Evolutionary conservation across 2,113 vertebrate genomes (phyloP).

Genomic region (Cyprinodon variegatus): DNA sequence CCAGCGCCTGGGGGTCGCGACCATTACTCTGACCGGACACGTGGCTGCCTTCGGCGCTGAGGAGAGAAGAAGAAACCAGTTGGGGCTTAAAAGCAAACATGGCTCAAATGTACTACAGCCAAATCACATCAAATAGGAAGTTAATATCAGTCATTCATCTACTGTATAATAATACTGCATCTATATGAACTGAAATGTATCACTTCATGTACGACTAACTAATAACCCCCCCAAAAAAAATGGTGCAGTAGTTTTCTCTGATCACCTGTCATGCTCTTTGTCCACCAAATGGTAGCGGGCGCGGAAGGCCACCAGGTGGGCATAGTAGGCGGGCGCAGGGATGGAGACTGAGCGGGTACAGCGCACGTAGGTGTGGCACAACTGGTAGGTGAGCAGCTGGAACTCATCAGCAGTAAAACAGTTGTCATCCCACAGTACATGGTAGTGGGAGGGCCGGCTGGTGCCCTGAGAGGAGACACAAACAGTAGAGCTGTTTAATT

Average conservation of each 20-base stretch:
- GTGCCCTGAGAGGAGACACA: constrained; percentile 84
- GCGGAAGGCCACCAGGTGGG: constrained; percentile 97
- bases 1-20: constrained; percentile 96
- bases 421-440: constrained; percentile 99
- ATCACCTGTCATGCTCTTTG: constrained; percentile 99
- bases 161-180: no score
- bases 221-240: neutral
- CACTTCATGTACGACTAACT: no score
- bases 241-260: neutral
- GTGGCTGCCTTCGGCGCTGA: constrained; percentile 99
- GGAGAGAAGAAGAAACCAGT: constrained; percentile 2
- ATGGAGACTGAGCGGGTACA: constrained; percentile 99
- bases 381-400: constrained; percentile 99
- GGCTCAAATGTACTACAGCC: neutral
- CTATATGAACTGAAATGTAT: no score
- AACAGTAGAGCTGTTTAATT: neutral
- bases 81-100: neutral
- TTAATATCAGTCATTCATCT: no score
- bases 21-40: constrained; percentile 99
- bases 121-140: no score
- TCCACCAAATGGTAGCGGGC: constrained; percentile 99
- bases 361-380: constrained; percentile 99
- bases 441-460: constrained; percentile 98
- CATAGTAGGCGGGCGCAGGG: constrained; percentile 98
- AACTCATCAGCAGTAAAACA: constrained; percentile 98